phyloP scores from a whole-genome alignment of 2,797 vertebrate species.

The Oreochromis mossambicus region DNA sequence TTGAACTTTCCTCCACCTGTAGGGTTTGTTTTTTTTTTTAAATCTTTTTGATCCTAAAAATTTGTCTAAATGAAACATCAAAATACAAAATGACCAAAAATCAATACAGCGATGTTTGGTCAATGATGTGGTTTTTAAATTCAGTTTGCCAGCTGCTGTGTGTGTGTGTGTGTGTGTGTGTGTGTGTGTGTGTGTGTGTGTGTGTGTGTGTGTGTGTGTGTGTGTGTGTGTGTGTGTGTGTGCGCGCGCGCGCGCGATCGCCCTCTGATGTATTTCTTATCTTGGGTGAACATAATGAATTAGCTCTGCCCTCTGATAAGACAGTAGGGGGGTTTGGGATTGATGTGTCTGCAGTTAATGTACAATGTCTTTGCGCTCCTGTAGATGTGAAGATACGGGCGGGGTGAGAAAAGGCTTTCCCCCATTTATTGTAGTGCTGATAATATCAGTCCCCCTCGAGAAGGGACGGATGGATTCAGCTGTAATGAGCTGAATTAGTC shows the following conservation, averaged over 20 bases:
- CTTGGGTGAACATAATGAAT: constrained; percentile 12
- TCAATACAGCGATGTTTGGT: not conserved
- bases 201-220: not conserved
- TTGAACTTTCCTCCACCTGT: too few relatives aligned
- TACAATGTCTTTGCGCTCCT: not conserved
- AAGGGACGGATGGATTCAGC: not conserved
- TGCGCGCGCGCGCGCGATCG: accelerated
- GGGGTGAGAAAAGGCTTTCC: not conserved
- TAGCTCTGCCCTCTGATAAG: not conserved
- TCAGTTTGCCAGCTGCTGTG: not conserved
- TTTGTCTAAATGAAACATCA: not conserved
- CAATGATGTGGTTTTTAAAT: not conserved
- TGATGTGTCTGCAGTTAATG: not conserved
- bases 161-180: not conserved
- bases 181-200: not conserved
- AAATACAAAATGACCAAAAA: not conserved
- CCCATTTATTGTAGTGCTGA: not conserved
- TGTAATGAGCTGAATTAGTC: constrained; percentile 9
- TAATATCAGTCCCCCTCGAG: not conserved
- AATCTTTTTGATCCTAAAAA: not conserved
- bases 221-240: too few relatives aligned
- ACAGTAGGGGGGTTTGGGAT: not conserved
- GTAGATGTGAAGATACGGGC: constrained; percentile 3
- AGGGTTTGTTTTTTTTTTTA: too few relatives aligned
- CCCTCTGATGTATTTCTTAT: not conserved